Evolutionary conservation across 2,888 invertebrate species (phyloP).

Genomic region (Acrocera orbiculus): DNA sequence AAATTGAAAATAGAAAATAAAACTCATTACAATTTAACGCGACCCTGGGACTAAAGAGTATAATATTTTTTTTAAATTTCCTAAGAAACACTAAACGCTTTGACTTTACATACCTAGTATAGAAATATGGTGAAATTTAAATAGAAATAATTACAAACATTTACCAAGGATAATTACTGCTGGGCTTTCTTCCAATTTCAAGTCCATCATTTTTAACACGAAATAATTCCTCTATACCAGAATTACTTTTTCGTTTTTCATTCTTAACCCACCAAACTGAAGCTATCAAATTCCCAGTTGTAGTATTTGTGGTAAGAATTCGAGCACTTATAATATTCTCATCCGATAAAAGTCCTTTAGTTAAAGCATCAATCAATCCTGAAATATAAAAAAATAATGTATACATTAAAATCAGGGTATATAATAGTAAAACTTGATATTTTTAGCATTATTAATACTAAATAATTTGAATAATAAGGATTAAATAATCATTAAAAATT

Average conservation of each 20-base stretch:
- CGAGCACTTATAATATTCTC: slow-evolving; percentile 39
- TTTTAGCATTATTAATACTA: too few species aligned
- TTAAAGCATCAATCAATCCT: slow-evolving; percentile 57
- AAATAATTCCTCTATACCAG: slow-evolving; percentile 31
- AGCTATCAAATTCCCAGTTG: slow-evolving; percentile 39
- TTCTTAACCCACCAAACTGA: slow-evolving; percentile 42
- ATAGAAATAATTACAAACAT: slow-evolving; percentile 5
- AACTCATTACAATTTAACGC: too few species aligned
- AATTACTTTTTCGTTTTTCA: slow-evolving; percentile 21
- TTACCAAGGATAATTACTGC: slow-evolving; percentile 54
- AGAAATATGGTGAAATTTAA: neutral
- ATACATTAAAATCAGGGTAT: too few species aligned
- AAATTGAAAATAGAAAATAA: too few species aligned
- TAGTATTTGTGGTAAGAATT: slow-evolving; percentile 42
- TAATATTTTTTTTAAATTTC: too few species aligned
- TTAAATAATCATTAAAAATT: too few species aligned
- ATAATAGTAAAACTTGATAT: too few species aligned
- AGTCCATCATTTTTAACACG: slow-evolving; percentile 38
- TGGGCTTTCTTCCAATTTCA: slow-evolving; percentile 45
- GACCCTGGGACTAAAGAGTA: too few species aligned
- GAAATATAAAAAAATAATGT: slow-evolving; percentile 17
- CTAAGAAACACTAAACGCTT: too few species aligned
- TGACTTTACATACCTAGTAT: too few species aligned
- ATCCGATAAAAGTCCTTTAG: slow-evolving; percentile 51
- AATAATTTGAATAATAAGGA: too few species aligned